Conservation (phyloP, 2,797 vertebrate genomes). For the Esox lucius region DNA sequence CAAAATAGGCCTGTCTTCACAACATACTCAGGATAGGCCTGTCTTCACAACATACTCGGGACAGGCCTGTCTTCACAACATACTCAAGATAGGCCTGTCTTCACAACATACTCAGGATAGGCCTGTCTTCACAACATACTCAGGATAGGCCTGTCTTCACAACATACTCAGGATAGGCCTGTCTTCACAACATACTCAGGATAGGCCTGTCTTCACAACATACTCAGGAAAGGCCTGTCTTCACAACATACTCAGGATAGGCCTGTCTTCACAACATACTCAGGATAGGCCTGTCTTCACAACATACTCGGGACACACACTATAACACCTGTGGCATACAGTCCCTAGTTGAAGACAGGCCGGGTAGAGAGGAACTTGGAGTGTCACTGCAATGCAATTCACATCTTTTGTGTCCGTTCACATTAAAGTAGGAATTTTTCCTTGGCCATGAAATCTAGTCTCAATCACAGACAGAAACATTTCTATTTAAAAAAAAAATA, state of each 20-base stretch:
- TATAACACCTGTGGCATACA: not conserved
- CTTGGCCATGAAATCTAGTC: not conserved
- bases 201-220: no score
- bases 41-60: not conserved
- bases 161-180: not conserved
- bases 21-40: not conserved
- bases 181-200: not conserved
- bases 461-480: not conserved
- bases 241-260: no score
- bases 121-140: no score
- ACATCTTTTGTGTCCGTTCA: conserved; percentile 12
- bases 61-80: no score
- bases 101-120: no score
- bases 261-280: no score
- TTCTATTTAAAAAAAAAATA: conserved; percentile 8
- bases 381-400: conserved; percentile 4
- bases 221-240: no score
- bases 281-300: not conserved
- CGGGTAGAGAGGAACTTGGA: not conserved
- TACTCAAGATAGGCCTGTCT: no score
- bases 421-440: conserved; percentile 2
- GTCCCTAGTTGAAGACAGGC: not conserved
- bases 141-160: not conserved
- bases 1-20: not conserved
- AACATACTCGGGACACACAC: not conserved